Evolutionary conservation across 2,797 vertebrate species (phyloP).

Genomic region (Tragelaphus eurycerus): DNA sequence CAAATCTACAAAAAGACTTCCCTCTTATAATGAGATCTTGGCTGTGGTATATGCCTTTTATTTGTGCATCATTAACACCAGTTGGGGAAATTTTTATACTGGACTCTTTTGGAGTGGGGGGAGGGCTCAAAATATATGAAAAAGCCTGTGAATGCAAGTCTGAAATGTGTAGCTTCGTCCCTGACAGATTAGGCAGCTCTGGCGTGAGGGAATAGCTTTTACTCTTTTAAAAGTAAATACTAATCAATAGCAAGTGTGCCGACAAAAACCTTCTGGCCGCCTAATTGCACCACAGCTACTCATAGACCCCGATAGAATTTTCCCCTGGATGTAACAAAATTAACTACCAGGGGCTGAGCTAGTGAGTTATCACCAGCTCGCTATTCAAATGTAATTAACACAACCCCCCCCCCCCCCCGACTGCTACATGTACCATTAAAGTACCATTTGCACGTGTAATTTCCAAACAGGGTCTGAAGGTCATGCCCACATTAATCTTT

Average conservation of each 20-base stretch:
- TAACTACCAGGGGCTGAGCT: slow-evolving; percentile 60
- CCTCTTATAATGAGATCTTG: slow-evolving; percentile 67
- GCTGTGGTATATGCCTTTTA: slow-evolving; percentile 58
- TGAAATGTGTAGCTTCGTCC: not conserved
- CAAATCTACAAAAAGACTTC: slow-evolving; percentile 73
- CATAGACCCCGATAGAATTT: slow-evolving; percentile 68
- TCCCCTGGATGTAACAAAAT: slow-evolving; percentile 59
- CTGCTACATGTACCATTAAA: slow-evolving; percentile 29
- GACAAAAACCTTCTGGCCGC: slow-evolving; percentile 52
- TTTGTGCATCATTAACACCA: slow-evolving; percentile 66
- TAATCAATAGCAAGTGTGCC: slow-evolving; percentile 59
- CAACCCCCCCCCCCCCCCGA: slow-evolving; percentile 51
- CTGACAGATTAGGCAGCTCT: slow-evolving; percentile 47
- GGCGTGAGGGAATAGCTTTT: slow-evolving; percentile 55
- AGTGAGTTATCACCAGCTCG: slow-evolving; percentile 55
- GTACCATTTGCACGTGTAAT: slow-evolving; percentile 30
- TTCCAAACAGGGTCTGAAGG: slow-evolving; percentile 51
- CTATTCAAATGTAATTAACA: slow-evolving; percentile 64
- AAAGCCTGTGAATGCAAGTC: not conserved
- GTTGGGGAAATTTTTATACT: slow-evolving; percentile 51
- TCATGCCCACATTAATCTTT: slow-evolving; percentile 33
- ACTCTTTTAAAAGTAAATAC: slow-evolving; percentile 65
- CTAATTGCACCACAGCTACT: slow-evolving; percentile 65
- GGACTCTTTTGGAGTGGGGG: slow-evolving; percentile 26
- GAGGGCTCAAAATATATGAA: slow-evolving; percentile 49